phyloP scores from a whole-genome alignment of 2,888 invertebrate genomes.

The Chesias legatella region DNA sequence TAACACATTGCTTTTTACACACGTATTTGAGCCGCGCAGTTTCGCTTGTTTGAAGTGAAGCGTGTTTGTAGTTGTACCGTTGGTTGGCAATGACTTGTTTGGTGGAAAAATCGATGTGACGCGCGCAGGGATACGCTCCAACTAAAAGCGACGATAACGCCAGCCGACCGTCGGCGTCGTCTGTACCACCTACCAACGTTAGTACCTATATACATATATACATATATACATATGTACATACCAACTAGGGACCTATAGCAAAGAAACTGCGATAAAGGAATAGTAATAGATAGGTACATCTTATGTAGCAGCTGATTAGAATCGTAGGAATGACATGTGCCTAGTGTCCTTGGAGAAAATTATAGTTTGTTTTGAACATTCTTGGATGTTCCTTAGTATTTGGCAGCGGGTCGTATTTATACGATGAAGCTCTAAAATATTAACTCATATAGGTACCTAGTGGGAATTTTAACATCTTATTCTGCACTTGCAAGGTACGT shows the following conservation, averaged over 20 bases:
- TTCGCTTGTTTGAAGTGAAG: constrained; percentile 39
- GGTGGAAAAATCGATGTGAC: constrained; percentile 70
- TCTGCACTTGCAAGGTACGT: too few relatives aligned
- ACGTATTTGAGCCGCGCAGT: constrained; percentile 35
- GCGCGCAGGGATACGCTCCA: constrained; percentile 63
- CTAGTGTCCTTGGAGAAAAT: constrained; percentile 10
- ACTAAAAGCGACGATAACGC: constrained; percentile 19
- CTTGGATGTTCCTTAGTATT: background rate
- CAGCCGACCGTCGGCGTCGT: constrained; percentile 1
- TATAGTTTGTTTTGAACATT: background rate
- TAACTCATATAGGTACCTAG: too few relatives aligned
- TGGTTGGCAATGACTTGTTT: constrained; percentile 66
- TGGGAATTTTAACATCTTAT: too few relatives aligned
- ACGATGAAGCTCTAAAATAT: too few relatives aligned
- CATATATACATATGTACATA: background rate
- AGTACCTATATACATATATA: constrained; percentile 31
- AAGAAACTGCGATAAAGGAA: background rate
- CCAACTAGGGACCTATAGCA: constrained; percentile 4
- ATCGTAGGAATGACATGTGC: constrained; percentile 16
- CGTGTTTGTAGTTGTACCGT: constrained; percentile 68
- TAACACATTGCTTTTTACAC: constrained; percentile 51
- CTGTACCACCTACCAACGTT: constrained; percentile 26
- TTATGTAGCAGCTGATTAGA: constrained; percentile 26
- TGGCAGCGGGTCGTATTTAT: too few relatives aligned
- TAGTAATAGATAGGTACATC: constrained; percentile 7